phyloP scores from a whole-genome alignment of 2,888 invertebrate species.

The Leistus spinibarbis region DNA sequence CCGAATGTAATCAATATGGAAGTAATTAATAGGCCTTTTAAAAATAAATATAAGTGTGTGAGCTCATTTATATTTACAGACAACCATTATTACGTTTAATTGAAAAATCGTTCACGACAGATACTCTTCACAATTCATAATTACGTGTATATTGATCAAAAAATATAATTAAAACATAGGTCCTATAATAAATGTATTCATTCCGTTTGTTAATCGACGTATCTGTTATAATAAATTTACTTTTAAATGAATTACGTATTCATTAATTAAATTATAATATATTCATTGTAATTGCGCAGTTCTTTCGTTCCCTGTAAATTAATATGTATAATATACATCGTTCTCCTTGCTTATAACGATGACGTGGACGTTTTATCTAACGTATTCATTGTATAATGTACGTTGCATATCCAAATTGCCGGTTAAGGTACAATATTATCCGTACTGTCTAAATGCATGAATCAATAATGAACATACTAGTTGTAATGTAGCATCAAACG shows the following conservation, averaged over 20 bases:
- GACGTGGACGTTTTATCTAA: slow-evolving; percentile 8
- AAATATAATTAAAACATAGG: slow-evolving; percentile 5
- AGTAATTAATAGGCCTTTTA: background rate
- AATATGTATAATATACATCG: slow-evolving; percentile 26
- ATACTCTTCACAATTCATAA: background rate
- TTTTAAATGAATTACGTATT: slow-evolving; percentile 24
- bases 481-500: background rate
- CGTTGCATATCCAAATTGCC: background rate
- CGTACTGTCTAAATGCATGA: background rate
- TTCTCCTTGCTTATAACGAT: slow-evolving; percentile 15
- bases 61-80: background rate
- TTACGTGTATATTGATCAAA: slow-evolving; percentile 2
- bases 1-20: background rate
- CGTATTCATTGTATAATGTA: slow-evolving; percentile 16
- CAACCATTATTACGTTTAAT: background rate
- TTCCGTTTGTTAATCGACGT: slow-evolving; percentile 5
- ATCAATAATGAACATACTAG: background rate
- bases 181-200: slow-evolving; percentile 1
- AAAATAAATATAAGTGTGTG: background rate
- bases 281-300: slow-evolving; percentile 24
- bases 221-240: slow-evolving; percentile 1
- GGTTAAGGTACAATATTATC: background rate
- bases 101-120: background rate
- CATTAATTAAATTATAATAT: slow-evolving; percentile 26
- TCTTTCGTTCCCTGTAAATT: slow-evolving; percentile 22